Evolutionary conservation across 37 sponge, comb jelly and placozoan species (phyloP).

Genomic region (Hormiphora californensis): DNA sequence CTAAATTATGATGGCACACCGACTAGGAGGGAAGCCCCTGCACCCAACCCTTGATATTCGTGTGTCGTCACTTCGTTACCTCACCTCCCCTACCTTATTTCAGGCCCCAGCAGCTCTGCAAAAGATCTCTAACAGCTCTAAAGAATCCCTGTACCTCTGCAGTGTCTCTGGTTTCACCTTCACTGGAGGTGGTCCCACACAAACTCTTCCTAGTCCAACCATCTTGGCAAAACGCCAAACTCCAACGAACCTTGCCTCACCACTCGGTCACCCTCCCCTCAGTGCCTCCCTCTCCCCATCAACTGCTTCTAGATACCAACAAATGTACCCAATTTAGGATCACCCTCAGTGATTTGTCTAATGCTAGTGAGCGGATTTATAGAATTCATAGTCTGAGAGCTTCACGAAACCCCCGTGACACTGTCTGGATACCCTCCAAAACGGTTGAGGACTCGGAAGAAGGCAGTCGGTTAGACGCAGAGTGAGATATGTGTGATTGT

Average conservation of each 20-base stretch:
- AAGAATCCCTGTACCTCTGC: too few species aligned
- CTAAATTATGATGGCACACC: too few species aligned
- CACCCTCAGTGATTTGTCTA: neutral
- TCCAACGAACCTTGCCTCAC: neutral
- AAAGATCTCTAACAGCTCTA: too few species aligned
- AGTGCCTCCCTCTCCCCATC: neutral
- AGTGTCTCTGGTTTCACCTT: too few species aligned
- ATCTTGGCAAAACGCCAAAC: neutral
- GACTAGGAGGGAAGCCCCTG: too few species aligned
- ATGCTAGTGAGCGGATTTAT: neutral
- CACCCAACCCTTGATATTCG: too few species aligned
- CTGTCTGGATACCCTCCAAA: neutral
- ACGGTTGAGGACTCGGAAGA: neutral
- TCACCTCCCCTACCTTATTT: too few species aligned
- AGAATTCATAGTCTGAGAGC: slow-evolving; percentile 12
- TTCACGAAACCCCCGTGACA: neutral
- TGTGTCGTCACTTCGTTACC: too few species aligned
- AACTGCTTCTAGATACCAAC: slow-evolving; percentile 12
- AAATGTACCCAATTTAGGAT: slow-evolving; percentile 10
- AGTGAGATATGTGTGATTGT: too few species aligned
- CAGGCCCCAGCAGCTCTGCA: too few species aligned
- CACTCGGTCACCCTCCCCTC: neutral
- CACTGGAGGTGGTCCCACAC: neutral
- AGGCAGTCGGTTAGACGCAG: neutral
- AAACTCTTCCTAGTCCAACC: slow-evolving; percentile 13